These are phyloP conservation scores for Dendroctonus valens DNA, from an alignment of 1,140 invertebrate species.

Conservation along the genomic window DNA sequence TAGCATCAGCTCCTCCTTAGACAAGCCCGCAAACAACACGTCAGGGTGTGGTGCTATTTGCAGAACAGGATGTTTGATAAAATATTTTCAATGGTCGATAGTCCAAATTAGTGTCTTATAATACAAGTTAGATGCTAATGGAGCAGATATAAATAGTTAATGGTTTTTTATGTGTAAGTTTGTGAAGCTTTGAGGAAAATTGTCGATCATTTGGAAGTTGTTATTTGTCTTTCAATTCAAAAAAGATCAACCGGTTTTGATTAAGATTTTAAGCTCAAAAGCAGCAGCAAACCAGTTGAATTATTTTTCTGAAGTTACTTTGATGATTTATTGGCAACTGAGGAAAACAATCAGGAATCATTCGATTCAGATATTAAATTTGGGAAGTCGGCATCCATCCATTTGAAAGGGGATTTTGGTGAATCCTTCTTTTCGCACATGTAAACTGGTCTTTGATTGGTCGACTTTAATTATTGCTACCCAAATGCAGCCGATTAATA, in stretches of 20 bases:
- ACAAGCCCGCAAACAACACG: slow-evolving; percentile 72
- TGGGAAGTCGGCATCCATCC: background rate
- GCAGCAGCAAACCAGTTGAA: too few relatives aligned
- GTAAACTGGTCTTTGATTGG: background rate
- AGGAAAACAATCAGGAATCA: too few relatives aligned
- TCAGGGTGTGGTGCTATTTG: slow-evolving; percentile 49
- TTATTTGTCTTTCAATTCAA: too few relatives aligned
- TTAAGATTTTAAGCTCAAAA: too few relatives aligned
- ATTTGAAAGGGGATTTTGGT: background rate
- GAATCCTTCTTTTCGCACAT: background rate
- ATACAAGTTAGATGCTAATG: background rate
- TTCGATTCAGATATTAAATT: background rate
- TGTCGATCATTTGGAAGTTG: background rate
- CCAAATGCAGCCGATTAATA: too few relatives aligned
- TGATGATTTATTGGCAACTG: too few relatives aligned
- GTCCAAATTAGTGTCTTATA: background rate
- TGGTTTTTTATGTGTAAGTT: background rate
- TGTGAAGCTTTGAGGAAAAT: background rate
- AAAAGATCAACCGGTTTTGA: too few relatives aligned
- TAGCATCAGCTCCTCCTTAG: slow-evolving; percentile 89
- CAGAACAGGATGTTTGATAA: background rate
- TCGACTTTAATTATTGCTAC: background rate
- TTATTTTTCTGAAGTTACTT: too few relatives aligned
- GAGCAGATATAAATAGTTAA: background rate
- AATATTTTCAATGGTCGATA: background rate